Base-by-base conservation (phyloP, 2,113 vertebrate species). In the Ramphastos sulfuratus region DNA sequence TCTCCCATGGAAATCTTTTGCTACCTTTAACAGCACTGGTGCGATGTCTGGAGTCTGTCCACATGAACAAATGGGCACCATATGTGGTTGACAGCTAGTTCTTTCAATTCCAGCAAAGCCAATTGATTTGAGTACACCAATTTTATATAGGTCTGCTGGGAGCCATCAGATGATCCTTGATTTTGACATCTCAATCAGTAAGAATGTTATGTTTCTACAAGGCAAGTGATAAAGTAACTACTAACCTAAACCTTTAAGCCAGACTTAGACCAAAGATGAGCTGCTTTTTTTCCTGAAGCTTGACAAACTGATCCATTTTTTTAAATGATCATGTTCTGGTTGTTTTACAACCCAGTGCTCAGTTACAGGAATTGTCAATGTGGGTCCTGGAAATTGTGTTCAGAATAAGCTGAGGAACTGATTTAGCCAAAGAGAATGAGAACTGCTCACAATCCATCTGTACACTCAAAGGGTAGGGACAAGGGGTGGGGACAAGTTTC, bases 161-260 rank as follows among this genome's bases (percentile, higher is more conserved):
- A 95, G 92, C 75, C 95, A 88, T 94, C 92, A 94, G 92, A 91
- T 56, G 84, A 91, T 71, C 87, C 92, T 84, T 35, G 74, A 63
- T 93, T 92, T 91, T 96, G 95, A 97, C 85, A 92, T 92, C 87
- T 96, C 92, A 96, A 96, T 96, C 87, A 92, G 92, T 61, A 78
- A 82, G 69, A 76, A 92, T 70, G 56, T 82, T 82, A n/a, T 84
- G 44, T 92, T 92, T 72, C 88, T 35, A 14, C 46, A 64, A 85
- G 55, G 60, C 2, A 12, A 93, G 28, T 61, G 69, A 79, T 75
- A 39, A 85, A 85, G 56, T 33, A 80, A 21, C 74, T 55, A 16
- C 55, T n/a, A 52, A 67, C 28, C 58, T 31, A 88, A 82, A 60
- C 27, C 50, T 75, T 72, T 19, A 60, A 77, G 56, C 17, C 46